Percentiles rank a stretch among this genome's conserved stretches.
Evolutionary conservation across 2,113 vertebrate species (phyloP).

Genomic region (Leucopsar rothschildi): DNA sequence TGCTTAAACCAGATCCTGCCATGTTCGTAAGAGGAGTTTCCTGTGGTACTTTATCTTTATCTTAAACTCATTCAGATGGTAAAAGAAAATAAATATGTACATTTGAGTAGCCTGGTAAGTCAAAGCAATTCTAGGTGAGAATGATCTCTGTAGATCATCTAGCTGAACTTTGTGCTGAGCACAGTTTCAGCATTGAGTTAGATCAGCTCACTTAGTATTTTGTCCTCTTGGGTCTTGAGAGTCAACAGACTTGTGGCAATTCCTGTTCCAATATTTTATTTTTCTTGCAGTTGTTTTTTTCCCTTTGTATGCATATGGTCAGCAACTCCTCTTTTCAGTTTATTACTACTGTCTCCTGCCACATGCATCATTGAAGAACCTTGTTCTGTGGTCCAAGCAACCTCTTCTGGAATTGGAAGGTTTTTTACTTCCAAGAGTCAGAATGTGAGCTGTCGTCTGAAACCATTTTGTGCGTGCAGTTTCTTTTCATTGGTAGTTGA

Average conservation of each 20-base stretch:
- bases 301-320: background rate
- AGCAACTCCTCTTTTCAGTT: background rate
- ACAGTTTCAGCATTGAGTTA: background rate
- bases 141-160: background rate
- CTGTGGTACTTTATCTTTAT: background rate
- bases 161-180: background rate
- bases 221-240: background rate
- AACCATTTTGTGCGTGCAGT: background rate
- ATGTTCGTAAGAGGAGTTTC: background rate
- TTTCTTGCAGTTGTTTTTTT: background rate
- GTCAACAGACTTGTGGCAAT: background rate
- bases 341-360: background rate
- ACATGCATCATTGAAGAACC: background rate
- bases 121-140: background rate
- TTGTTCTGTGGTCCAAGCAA: background rate
- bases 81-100: fast-evolving
- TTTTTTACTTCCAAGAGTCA: background rate
- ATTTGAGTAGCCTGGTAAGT: background rate
- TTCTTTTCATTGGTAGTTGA: background rate
- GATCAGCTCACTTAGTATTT: background rate
- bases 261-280: background rate
- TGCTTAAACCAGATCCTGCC: background rate
- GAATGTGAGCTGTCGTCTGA: background rate
- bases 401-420: background rate
- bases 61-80: background rate